Percentiles rank a stretch among this genome's conserved stretches.
Conservation (phyloP, 2,888 invertebrate species). For the Operophtera brumata region DNA sequence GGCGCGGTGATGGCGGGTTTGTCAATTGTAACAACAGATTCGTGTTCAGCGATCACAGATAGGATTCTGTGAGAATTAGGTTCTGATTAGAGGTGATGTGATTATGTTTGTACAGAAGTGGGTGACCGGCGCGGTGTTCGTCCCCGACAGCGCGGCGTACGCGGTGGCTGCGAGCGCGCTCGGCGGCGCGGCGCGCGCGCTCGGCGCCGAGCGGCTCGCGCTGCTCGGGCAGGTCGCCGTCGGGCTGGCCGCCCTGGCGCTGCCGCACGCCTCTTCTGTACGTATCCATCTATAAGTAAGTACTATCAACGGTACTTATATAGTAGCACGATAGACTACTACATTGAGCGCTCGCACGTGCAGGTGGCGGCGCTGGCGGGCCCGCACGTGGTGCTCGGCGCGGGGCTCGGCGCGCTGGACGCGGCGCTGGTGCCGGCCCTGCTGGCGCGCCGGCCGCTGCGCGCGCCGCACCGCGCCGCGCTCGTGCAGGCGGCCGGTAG, state of each 20-base stretch:
- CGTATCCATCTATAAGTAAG: constrained; percentile 23
- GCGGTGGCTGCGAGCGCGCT: constrained; percentile 54
- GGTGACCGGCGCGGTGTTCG: constrained; percentile 64
- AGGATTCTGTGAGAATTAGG: too few species aligned
- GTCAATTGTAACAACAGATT: too few species aligned
- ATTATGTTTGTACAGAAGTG: constrained; percentile 46
- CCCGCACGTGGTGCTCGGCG: constrained; percentile 68
- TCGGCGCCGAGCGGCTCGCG: constrained; percentile 59
- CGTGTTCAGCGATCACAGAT: too few species aligned
- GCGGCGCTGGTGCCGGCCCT: constrained; percentile 71
- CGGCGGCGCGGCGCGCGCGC: constrained; percentile 49
- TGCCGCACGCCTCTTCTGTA: constrained; percentile 53
- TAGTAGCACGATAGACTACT: too few species aligned
- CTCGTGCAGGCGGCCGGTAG: constrained; percentile 65
- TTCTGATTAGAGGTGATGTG: too few species aligned
- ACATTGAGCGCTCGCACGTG: too few species aligned
- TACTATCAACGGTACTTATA: too few species aligned
- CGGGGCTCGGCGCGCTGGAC: constrained; percentile 62
- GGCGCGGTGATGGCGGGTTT: not conserved
- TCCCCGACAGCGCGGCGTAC: constrained; percentile 71
- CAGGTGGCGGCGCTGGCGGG: constrained; percentile 51
- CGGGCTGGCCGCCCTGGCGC: constrained; percentile 54
- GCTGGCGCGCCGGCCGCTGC: constrained; percentile 41
- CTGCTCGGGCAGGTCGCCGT: constrained; percentile 57
- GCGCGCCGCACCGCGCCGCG: constrained; percentile 57